These are phyloP conservation scores for Lagorchestes hirsutus DNA, from an alignment of 2,797 vertebrate genomes.

Conservation along the genomic window DNA sequence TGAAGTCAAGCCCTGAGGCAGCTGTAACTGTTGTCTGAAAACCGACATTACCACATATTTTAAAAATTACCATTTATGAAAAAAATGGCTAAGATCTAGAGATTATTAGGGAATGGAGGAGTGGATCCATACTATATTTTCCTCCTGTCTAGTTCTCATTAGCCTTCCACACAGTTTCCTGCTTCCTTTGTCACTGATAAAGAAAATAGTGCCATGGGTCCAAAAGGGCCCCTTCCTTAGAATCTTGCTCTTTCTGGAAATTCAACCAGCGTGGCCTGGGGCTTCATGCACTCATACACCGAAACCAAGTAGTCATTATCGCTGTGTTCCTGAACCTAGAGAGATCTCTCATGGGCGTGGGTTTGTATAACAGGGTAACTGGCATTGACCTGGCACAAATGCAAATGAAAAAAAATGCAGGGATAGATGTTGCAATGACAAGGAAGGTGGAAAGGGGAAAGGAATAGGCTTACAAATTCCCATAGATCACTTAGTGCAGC, in stretches of 20 bases:
- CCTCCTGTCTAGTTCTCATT: conserved; percentile 17
- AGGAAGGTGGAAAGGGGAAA: not conserved
- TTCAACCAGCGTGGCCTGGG: conserved; percentile 53
- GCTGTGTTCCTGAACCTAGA: conserved; percentile 72
- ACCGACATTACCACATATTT: conserved; percentile 5
- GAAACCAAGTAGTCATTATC: conserved; percentile 77
- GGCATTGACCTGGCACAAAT: conserved; percentile 74
- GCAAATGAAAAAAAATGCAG: conserved; percentile 70
- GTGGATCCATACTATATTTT: conserved; percentile 35
- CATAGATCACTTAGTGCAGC: not conserved
- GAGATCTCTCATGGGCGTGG: conserved; percentile 75
- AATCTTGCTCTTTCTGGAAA: conserved; percentile 64
- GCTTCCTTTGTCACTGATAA: not conserved
- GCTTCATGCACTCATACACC: conserved; percentile 66
- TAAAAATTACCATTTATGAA: conserved; percentile 3
- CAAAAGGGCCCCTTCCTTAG: conserved; percentile 43
- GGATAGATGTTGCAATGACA: conserved; percentile 53
- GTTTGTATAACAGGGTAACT: conserved; percentile 76
- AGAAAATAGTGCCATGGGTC: not conserved
- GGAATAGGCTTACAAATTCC: not conserved
- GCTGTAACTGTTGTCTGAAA: not conserved
- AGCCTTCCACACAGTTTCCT: not conserved
- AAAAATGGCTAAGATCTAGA: not conserved
- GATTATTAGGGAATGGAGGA: conserved; percentile 16
- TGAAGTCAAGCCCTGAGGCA: conserved; percentile 4